Conservation (phyloP, 2,888 invertebrate genomes). For the Xestoiulus laeticollis region DNA sequence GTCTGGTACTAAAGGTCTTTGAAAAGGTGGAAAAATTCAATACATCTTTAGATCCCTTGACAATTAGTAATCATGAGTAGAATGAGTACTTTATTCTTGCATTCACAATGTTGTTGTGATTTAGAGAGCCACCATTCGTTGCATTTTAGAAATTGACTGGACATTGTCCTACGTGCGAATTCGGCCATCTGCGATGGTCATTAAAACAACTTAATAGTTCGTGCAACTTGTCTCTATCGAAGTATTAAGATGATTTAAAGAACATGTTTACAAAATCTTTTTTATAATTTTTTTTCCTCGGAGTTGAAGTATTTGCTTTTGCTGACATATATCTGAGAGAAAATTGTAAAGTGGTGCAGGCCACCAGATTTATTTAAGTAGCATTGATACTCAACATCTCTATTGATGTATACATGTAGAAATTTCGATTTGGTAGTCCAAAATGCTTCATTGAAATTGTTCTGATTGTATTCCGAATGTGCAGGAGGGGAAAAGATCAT, state of each 20-base stretch:
- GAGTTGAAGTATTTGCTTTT: neutral
- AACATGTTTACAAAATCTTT: neutral
- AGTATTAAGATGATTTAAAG: neutral
- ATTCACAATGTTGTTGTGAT: neutral
- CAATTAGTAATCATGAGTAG: neutral
- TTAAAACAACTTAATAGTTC: neutral
- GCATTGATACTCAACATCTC: neutral
- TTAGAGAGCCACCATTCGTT: neutral
- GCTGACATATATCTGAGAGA: neutral
- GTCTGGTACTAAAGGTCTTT: neutral
- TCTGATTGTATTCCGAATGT: neutral
- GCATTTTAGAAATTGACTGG: neutral
- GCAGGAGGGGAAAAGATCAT: neutral
- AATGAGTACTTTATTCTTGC: neutral
- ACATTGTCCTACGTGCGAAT: neutral
- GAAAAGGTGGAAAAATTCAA: neutral
- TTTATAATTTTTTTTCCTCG: neutral
- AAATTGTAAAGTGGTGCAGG: neutral
- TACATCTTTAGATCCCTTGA: neutral
- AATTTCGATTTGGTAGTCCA: neutral
- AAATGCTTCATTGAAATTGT: neutral
- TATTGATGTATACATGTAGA: neutral
- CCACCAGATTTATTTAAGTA: neutral
- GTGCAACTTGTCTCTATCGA: neutral
- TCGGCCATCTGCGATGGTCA: neutral